Percentiles rank a stretch among this genome's conserved stretches.
phyloP scores from a whole-genome alignment of 2,888 invertebrate species.

The Dasysyrphus albostriatus region DNA sequence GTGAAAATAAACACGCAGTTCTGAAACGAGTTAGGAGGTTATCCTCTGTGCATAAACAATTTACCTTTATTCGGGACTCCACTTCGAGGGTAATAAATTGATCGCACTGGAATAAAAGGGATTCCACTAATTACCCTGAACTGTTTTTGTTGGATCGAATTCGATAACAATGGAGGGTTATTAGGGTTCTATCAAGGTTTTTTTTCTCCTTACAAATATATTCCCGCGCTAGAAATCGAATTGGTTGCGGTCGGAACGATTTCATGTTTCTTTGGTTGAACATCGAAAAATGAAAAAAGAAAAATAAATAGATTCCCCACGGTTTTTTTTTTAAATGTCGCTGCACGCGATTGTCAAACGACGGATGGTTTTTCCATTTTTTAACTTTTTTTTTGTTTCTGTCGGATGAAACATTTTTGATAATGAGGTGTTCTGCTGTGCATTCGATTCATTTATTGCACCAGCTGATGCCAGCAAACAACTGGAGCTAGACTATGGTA shows the following conservation, averaged over 20 bases:
- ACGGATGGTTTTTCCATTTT: constrained; percentile 28
- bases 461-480: constrained; percentile 65
- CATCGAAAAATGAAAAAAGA: not conserved
- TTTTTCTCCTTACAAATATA: not conserved
- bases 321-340: constrained; percentile 45
- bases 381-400: not conserved
- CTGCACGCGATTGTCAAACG: constrained; percentile 72
- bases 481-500: constrained; percentile 34
- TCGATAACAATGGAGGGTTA: constrained; percentile 60
- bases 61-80: not conserved
- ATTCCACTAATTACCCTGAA: constrained; percentile 59
- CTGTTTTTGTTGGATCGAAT: constrained; percentile 51
- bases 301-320: constrained; percentile 28
- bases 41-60: not conserved
- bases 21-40: not conserved
- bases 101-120: constrained; percentile 36
- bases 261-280: constrained; percentile 39
- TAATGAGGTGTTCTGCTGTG: constrained; percentile 67
- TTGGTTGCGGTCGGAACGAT: constrained; percentile 70
- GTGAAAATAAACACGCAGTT: constrained; percentile 60
- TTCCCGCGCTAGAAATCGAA: constrained; percentile 63
- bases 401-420: constrained; percentile 46
- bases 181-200: constrained; percentile 40
- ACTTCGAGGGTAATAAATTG: constrained; percentile 44
- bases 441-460: constrained; percentile 75